phyloP scores from a whole-genome alignment of 2,797 vertebrate species.

The Zenarchopterus dispar region DNA sequence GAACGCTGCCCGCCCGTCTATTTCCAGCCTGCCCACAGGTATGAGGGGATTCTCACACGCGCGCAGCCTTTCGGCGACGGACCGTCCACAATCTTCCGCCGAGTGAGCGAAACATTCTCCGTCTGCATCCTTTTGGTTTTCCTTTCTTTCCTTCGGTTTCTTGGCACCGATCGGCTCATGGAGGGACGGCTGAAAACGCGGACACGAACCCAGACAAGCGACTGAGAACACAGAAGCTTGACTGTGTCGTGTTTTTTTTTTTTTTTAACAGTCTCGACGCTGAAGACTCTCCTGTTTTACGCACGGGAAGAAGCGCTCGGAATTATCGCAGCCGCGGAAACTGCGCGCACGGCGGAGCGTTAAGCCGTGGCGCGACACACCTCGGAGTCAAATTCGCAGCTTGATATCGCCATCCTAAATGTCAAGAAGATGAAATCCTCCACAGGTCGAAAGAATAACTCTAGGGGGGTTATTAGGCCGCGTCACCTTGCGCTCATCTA shows the following conservation, averaged over 20 bases:
- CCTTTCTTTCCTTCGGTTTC: constrained; percentile 14
- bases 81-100: constrained; percentile 22
- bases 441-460: constrained; percentile 56
- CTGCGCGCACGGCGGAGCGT: constrained; percentile 46
- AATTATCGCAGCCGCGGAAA: constrained; percentile 39
- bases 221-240: constrained; percentile 4
- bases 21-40: constrained; percentile 51
- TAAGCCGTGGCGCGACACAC: constrained; percentile 48
- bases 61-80: constrained; percentile 46
- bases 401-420: constrained; percentile 26
- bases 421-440: constrained; percentile 63
- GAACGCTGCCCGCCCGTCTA: constrained; percentile 22
- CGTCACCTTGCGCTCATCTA: constrained; percentile 52
- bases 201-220: constrained; percentile 4
- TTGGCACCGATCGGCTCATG: constrained; percentile 20
- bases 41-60: constrained; percentile 53
- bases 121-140: constrained; percentile 34
- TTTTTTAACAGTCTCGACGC: constrained; percentile 26
- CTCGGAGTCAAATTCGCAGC: constrained; percentile 25
- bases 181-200: neutral
- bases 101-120: constrained; percentile 36
- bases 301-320: constrained; percentile 56
- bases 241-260: neutral
- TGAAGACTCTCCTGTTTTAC: constrained; percentile 57
- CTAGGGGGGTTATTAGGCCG: constrained; percentile 58